Evolutionary conservation across 2,888 invertebrate genomes (phyloP), one percentile per base, ranked within the genome.

Genomic region (Tetanocera ferruginea): DNA sequence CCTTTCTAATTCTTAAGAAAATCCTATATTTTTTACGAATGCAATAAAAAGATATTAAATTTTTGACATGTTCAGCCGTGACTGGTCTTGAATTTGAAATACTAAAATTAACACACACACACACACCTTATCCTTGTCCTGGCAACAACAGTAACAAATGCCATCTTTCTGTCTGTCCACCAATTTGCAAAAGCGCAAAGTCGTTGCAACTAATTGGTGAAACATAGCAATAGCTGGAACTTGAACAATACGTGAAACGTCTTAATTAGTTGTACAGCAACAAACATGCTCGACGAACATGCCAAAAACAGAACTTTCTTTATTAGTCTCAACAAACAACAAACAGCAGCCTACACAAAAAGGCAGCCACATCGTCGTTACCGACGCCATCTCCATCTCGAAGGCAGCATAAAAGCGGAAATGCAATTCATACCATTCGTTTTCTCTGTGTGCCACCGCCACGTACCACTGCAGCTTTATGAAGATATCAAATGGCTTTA

Each of bases 261-360:
- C 43, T 67, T 67, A 67, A 67, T 67, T 67, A 67, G 23, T 43
- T 43, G 67, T 60, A 17, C 60, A 60, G 60, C 28, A 60, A 28
- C 60, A 14, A 60, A 23, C 25, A 43, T 11, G 11, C 43, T 14
- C 60, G 60, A 60, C 23, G 60, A 34, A 23, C 25, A 25, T 28
- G 8, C 52, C 71, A 52, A 14, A 31, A 71, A 25, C 60, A 8
- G 19, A 23, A 14, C 25, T 31, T 52, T 34, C 52, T 71, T 70
- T 71, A 28, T 55, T 31, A 28, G 34, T 0, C 52, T 17, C 11
- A 52, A 51, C 67, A 37, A n/a, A 43, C 70, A 14, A n/a, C 51
- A 52, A n/a, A 19, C 19, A 17, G 43, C 14, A 55, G 23, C 52
- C 52, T 52, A 28, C 71, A 31, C 31, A 55, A 17, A 28, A 71